Conservation (phyloP, 2,113 vertebrate genomes). For the Emydocephalus ijimae region DNA sequence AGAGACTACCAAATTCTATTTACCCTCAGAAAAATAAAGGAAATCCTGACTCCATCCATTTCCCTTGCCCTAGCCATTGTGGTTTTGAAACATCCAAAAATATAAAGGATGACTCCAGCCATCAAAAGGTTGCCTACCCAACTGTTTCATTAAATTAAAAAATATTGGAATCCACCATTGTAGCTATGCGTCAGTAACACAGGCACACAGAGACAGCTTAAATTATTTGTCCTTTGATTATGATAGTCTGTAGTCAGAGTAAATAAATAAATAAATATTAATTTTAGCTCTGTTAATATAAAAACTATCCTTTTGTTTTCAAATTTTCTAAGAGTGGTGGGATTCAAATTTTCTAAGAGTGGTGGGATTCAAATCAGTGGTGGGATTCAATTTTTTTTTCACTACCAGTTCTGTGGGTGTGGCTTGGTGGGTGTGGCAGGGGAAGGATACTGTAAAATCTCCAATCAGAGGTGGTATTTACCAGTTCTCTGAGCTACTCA, state of each 20-base stretch:
- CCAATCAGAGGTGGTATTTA: no score
- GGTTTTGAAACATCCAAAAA: background rate
- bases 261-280: background rate
- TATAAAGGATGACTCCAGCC: background rate
- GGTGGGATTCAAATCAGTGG: no score
- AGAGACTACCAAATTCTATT: background rate
- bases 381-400: no score
- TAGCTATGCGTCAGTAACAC: background rate
- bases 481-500: no score
- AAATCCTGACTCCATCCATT: background rate
- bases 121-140: background rate
- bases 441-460: no score
- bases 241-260: background rate
- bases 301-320: background rate
- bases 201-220: background rate
- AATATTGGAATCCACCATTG: background rate
- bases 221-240: background rate
- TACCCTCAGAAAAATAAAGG: background rate
- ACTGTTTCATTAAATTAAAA: background rate
- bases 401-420: no score
- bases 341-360: no score
- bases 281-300: background rate
- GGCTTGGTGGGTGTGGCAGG: no score
- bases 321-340: background rate
- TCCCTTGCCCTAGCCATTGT: background rate